phyloP scores from a whole-genome alignment of 2,888 invertebrate species.

The Notocelia uddmanniana region DNA sequence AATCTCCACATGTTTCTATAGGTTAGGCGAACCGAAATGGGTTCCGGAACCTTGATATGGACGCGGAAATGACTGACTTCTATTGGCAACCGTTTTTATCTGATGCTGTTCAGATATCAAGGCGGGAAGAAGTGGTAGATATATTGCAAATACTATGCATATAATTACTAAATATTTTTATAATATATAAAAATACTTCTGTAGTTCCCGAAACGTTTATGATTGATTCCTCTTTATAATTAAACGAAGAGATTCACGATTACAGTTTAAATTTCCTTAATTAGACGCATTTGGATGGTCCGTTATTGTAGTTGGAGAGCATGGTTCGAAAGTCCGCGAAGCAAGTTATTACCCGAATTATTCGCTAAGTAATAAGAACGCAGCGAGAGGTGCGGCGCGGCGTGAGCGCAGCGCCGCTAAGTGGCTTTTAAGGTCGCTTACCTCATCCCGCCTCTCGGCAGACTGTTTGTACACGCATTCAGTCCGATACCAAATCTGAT shows the following conservation, averaged over 20 bases:
- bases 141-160: constrained; percentile 14
- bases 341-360: constrained; percentile 70
- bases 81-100: constrained; percentile 67
- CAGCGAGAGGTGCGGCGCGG: constrained; percentile 63
- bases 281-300: constrained; percentile 53
- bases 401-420: constrained; percentile 73
- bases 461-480: constrained; percentile 71
- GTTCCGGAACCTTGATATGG: constrained; percentile 70
- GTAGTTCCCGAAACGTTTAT: constrained; percentile 22
- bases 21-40: constrained; percentile 70
- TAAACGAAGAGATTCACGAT: constrained; percentile 50
- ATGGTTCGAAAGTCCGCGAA: constrained; percentile 42
- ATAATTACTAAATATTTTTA: not conserved
- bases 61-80: constrained; percentile 76
- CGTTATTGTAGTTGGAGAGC: constrained; percentile 47
- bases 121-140: constrained; percentile 52
- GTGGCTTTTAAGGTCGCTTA: constrained; percentile 84
- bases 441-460: constrained; percentile 74
- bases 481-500: constrained; percentile 63
- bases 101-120: constrained; percentile 55
- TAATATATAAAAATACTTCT: constrained; percentile 6
- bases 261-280: constrained; percentile 51
- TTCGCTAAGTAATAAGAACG: constrained; percentile 77
- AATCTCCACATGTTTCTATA: constrained; percentile 60
- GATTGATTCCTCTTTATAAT: constrained; percentile 47